Evolutionary conservation across 1,140 invertebrate genomes (phyloP).

Genomic region (Drosophila chauvacae): DNA sequence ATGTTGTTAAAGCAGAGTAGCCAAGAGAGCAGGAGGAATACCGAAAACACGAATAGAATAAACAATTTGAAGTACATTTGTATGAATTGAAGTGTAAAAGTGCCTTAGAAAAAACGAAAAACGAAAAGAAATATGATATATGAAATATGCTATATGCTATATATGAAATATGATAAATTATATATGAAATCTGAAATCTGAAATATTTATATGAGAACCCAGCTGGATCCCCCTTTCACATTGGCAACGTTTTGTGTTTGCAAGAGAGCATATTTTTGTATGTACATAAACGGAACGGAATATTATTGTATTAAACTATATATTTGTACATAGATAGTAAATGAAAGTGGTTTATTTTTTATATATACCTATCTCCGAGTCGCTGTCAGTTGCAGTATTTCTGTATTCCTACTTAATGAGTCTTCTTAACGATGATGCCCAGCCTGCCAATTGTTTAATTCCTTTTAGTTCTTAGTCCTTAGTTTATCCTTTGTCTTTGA

Average conservation of each 20-base stretch:
- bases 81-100: constrained; percentile 72
- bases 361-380: constrained; percentile 47
- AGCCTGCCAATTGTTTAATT: constrained; percentile 73
- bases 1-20: constrained; percentile 52
- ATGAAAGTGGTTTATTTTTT: constrained; percentile 24
- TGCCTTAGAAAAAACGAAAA: constrained; percentile 70
- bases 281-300: constrained; percentile 48
- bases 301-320: constrained; percentile 34
- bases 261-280: constrained; percentile 60
- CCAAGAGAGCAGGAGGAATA: constrained; percentile 33
- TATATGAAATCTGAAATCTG: constrained; percentile 2
- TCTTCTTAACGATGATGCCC: constrained; percentile 67
- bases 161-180: neutral
- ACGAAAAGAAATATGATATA: constrained; percentile 10
- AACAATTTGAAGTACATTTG: constrained; percentile 48
- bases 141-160: constrained; percentile 1
- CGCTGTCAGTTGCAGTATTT: constrained; percentile 55
- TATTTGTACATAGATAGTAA: constrained; percentile 51
- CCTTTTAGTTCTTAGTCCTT: constrained; percentile 16
- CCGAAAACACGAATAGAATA: constrained; percentile 31
- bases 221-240: constrained; percentile 13
- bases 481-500: constrained; percentile 15
- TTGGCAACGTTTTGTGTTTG: constrained; percentile 33
- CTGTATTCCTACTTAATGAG: constrained; percentile 55
- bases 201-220: constrained; percentile 34